Conservation (phyloP, 2,113 vertebrate genomes). For the Sterna hirundo region DNA sequence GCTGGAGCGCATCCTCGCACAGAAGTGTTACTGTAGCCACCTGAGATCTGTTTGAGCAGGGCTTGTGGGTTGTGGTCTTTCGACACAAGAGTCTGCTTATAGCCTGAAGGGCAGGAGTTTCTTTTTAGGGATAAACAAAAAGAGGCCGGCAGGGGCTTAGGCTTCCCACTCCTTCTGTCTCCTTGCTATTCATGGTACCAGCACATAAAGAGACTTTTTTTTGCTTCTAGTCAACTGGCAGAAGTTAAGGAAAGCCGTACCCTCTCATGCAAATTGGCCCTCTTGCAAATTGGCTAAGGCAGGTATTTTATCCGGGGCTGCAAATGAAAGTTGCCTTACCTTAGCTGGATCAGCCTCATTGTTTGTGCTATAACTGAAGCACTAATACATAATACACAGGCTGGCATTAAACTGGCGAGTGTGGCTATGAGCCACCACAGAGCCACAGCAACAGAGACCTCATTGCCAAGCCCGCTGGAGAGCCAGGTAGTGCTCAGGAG, state of each 20-base stretch:
- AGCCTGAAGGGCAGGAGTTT: conserved; percentile 11
- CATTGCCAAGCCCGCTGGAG: background rate
- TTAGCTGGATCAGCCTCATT: background rate
- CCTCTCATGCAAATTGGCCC: background rate
- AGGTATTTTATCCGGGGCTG: background rate
- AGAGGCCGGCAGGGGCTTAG: background rate
- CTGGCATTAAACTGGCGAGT: background rate
- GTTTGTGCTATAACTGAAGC: background rate
- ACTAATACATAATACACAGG: background rate
- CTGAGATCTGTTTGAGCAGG: background rate
- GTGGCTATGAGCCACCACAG: background rate
- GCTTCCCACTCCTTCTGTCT: background rate
- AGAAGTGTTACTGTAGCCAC: background rate
- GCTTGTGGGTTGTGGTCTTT: background rate
- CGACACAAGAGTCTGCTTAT: background rate
- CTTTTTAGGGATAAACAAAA: background rate
- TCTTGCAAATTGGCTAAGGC: background rate
- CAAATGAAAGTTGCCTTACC: background rate
- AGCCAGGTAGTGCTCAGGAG: background rate
- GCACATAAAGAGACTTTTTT: background rate
- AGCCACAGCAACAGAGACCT: background rate
- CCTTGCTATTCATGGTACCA: background rate
- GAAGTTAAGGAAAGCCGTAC: background rate
- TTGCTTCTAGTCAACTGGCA: background rate
- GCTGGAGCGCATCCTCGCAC: background rate